Evolutionary conservation across 2,888 invertebrate species (phyloP), one percentile per base, ranked within the genome.

Genomic region (Drepanosiphum platanoidis): DNA sequence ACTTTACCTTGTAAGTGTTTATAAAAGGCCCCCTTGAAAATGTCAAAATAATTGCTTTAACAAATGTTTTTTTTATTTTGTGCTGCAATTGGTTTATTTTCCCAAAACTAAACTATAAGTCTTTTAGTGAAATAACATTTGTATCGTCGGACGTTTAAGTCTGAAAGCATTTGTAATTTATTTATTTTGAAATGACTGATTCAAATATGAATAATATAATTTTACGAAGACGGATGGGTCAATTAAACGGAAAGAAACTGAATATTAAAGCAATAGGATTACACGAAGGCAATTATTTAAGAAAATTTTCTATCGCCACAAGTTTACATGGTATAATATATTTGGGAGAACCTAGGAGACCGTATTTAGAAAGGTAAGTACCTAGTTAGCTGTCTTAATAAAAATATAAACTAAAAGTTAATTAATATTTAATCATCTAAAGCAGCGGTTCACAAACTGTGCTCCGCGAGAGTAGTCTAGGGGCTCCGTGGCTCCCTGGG

Each of bases 321-420:
- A 87, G 87, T 34, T 86, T 87, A 34, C 87, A 87, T 70, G 87
- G 87, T 68, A 86, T 87, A 70, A 81, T 87, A 39, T 87, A 87
- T 75, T 64, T 87, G n/a, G 86, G 86, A 0, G 87, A 87, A 80
- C 86, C 81, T 9, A 86, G 84, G 61, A 86, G 86, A 82, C 86
- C 87, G 30, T 46, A 82, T n/a, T 46, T 86, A 18, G 87, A 87
- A 70, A 87, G 87, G 87, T 87, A 72, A 30, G 83, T 83, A 52
- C 0, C 8, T 52, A 52, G 3, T 15, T 46, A 11, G 13, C 11
- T 34, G 7, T 32, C 32, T 68, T 32, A 32, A 32, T 7, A 68
- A 32, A 34, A 68, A 34, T 13, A 68, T 5, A 34, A 18, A 64
- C 18, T 8, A 34, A 36, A 0, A n/a, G n/a, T n/a, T n/a, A n/a